Conservation (phyloP, 2,888 invertebrate species). For the Drosophila rellima region DNA sequence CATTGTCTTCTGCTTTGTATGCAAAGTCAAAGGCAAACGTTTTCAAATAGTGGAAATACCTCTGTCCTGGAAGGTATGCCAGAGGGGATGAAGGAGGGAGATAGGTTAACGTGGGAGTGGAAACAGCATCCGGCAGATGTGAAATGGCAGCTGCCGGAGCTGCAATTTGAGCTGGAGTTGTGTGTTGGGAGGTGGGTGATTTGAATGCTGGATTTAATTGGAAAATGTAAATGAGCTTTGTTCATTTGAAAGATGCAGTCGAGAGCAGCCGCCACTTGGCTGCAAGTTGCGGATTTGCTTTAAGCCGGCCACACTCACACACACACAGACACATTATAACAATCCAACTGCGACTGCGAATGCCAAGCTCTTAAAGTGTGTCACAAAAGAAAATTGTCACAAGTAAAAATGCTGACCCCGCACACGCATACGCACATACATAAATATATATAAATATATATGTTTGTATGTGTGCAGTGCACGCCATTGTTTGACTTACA, state of each 20-base stretch:
- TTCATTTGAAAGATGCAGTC: slow-evolving; percentile 74
- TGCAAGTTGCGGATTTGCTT: slow-evolving; percentile 65
- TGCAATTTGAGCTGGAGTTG: slow-evolving; percentile 28
- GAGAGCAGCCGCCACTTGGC: slow-evolving; percentile 65
- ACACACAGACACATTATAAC: slow-evolving; percentile 32
- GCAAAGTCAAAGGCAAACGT: slow-evolving; percentile 37
- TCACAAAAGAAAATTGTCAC: slow-evolving; percentile 68
- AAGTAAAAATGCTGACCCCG: slow-evolving; percentile 66
- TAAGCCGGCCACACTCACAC: slow-evolving; percentile 48
- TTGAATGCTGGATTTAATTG: slow-evolving; percentile 81
- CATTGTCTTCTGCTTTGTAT: slow-evolving; percentile 5
- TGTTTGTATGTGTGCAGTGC: slow-evolving; percentile 34
- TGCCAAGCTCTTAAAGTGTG: slow-evolving; percentile 67
- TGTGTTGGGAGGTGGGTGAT: background rate
- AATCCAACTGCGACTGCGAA: slow-evolving; percentile 28
- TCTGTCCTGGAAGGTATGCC: slow-evolving; percentile 1
- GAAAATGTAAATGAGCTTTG: slow-evolving; percentile 84
- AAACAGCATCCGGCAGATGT: slow-evolving; percentile 68
- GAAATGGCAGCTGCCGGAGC: slow-evolving; percentile 52
- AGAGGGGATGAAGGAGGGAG: background rate
- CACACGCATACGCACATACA: slow-evolving; percentile 25
- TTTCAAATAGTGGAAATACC: slow-evolving; percentile 47
- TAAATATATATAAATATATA: background rate
- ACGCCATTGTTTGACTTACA: slow-evolving; percentile 77
- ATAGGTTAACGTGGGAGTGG: slow-evolving; percentile 44